phyloP scores from a whole-genome alignment of 1,140 invertebrate species.

The Lasioglossum albipes region DNA sequence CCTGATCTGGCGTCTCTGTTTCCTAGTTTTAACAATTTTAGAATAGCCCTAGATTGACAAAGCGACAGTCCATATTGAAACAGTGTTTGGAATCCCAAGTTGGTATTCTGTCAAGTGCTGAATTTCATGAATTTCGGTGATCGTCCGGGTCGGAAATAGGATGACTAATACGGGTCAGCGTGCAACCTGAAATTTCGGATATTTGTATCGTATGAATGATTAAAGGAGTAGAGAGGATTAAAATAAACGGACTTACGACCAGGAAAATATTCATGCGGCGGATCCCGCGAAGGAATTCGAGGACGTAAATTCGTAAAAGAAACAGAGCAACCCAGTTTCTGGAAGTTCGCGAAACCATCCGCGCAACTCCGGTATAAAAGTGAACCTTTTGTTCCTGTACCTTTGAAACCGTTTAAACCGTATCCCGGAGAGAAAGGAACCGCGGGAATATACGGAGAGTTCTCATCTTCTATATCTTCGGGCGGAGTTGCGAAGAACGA shows the following conservation, averaged over 20 bases:
- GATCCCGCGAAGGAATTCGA: not conserved
- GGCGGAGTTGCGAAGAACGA: not conserved
- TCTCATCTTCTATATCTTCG: not conserved
- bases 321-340: slow-evolving; percentile 11
- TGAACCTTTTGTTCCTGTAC: not conserved
- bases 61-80: too few relatives aligned
- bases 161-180: not conserved
- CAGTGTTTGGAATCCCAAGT: too few relatives aligned
- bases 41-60: too few relatives aligned
- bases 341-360: slow-evolving; percentile 11
- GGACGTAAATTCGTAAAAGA: not conserved
- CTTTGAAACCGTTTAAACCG: not conserved
- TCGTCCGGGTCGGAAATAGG: not conserved
- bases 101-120: too few relatives aligned
- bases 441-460: too few relatives aligned
- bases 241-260: not conserved
- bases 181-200: too few relatives aligned
- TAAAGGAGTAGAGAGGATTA: not conserved
- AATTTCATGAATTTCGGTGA: not conserved
- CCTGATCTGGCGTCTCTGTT: too few relatives aligned
- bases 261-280: too few relatives aligned
- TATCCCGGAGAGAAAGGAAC: not conserved
- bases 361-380: not conserved
- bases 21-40: too few relatives aligned
- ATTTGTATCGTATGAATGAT: not conserved